phyloP scores from a whole-genome alignment of 2,113 vertebrate species.

The Todiramphus saurophagus region DNA sequence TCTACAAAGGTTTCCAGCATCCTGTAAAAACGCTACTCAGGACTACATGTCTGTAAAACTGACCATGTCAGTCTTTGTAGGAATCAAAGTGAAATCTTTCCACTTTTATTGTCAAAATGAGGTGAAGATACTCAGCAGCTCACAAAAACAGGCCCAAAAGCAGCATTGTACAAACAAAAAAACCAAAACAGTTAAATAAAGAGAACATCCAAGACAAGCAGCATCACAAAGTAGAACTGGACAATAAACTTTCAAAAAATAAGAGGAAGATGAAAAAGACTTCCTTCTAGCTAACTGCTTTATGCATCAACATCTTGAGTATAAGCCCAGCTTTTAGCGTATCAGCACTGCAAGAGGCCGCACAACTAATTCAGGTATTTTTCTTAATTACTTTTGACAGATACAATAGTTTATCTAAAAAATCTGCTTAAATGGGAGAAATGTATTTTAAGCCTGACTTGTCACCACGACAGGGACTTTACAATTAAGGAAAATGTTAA shows the following conservation, averaged over 20 bases:
- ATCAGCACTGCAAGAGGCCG: not conserved
- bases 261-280: not conserved
- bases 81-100: not conserved
- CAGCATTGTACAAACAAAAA: not conserved
- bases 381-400: not conserved
- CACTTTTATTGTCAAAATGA: not conserved
- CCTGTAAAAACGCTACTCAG: not conserved
- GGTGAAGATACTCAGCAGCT: conserved; percentile 18
- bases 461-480: not conserved
- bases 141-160: conserved; percentile 17
- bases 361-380: not conserved
- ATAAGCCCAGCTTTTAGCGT: not conserved
- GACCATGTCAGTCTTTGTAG: not conserved
- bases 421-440: not conserved
- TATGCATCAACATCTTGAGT: not conserved
- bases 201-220: conserved; percentile 1
- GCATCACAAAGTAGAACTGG: not conserved
- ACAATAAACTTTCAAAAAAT: not conserved
- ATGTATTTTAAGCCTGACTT: not conserved
- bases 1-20: not conserved
- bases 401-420: not conserved
- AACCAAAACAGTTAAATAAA: not conserved
- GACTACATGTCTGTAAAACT: not conserved
- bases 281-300: not conserved
- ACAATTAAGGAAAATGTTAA: not conserved